phyloP scores from a whole-genome alignment of 2,888 invertebrate genomes.

The Athripsodes cinereus region DNA sequence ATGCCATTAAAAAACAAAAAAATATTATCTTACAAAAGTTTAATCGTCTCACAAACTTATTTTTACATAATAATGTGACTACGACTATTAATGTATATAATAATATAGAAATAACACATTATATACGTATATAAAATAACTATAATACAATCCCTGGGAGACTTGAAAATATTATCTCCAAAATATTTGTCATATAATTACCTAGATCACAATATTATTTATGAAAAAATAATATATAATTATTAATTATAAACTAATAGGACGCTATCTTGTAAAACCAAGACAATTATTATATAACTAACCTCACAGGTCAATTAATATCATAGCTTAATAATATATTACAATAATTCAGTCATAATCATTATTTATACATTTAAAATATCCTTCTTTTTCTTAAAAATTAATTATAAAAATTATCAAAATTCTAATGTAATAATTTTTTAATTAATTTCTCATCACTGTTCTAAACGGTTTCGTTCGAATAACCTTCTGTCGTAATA shows the following conservation, averaged over 20 bases:
- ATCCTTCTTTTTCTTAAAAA: background rate
- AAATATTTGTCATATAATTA: background rate
- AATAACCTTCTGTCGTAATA: too few relatives aligned
- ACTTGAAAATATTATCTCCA: background rate
- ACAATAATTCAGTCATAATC: slow-evolving; percentile 19
- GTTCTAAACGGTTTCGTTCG: too few relatives aligned
- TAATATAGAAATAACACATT: background rate
- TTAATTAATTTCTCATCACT: too few relatives aligned
- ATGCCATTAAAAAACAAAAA: too few relatives aligned
- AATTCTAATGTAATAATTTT: too few relatives aligned
- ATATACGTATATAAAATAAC: too few relatives aligned
- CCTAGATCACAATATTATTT: too few relatives aligned
- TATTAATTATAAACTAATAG: slow-evolving; percentile 14
- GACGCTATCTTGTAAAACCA: slow-evolving; percentile 28
- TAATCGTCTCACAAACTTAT: slow-evolving; percentile 12
- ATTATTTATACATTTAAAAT: background rate
- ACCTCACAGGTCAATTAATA: slow-evolving; percentile 20
- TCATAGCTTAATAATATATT: slow-evolving; percentile 21
- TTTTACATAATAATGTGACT: slow-evolving; percentile 12
- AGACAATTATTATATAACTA: slow-evolving; percentile 23
- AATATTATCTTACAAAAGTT: slow-evolving; percentile 9
- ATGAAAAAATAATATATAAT: background rate
- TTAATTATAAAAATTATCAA: background rate
- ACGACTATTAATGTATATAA: slow-evolving; percentile 3
- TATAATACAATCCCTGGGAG: too few relatives aligned